Evolutionary conservation across 2,888 invertebrate genomes (phyloP).

Genomic region (Coenonympha arcania): DNA sequence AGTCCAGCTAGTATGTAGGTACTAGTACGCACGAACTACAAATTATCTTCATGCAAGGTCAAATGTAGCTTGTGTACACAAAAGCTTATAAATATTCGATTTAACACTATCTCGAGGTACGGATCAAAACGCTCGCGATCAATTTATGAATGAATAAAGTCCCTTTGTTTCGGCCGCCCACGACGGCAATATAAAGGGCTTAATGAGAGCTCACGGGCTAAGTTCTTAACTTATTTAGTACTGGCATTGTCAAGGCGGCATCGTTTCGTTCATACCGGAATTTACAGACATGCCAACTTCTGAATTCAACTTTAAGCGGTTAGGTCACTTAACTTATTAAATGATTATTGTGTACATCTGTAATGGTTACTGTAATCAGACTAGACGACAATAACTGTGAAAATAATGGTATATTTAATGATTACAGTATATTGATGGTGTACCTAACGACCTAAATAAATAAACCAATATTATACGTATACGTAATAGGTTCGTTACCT

Average conservation of each 20-base stretch:
- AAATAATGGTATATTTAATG: no score
- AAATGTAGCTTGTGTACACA: conserved; percentile 15
- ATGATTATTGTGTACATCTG: no score
- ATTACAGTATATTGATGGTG: no score
- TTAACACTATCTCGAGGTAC: conserved; percentile 26
- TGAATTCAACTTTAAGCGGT: not conserved
- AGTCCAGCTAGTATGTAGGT: not conserved
- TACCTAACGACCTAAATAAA: no score
- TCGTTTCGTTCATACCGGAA: conserved; percentile 7
- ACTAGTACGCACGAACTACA: no score
- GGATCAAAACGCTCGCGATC: conserved; percentile 29
- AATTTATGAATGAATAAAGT: conserved; percentile 36
- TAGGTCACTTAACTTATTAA: not conserved
- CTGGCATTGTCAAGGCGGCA: conserved; percentile 25
- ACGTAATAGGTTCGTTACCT: no score
- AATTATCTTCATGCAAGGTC: conserved; percentile 9
- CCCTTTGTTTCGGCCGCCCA: conserved; percentile 39
- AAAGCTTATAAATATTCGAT: conserved; percentile 22
- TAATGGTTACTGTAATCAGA: no score
- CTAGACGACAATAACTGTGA: no score
- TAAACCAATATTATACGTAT: no score
- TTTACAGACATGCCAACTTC: not conserved
- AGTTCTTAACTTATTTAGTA: conserved; percentile 30
- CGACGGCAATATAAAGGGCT: conserved; percentile 31
- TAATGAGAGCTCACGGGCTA: conserved; percentile 30